Conservation (phyloP, 2,888 invertebrate genomes). For the Arrhopalites spinosus region DNA sequence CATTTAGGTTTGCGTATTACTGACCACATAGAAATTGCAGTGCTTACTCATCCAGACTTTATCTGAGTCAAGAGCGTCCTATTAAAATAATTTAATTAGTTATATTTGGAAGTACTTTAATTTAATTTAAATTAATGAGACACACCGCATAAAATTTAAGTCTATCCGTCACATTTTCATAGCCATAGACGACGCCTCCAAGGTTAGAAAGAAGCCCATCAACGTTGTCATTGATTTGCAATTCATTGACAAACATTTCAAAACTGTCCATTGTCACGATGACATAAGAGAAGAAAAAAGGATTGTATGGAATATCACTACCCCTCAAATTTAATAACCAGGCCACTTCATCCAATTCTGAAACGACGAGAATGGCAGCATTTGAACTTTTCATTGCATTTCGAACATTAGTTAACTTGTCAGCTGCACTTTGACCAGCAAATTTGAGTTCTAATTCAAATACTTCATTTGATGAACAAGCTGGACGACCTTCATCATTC, state of each 20-base stretch:
- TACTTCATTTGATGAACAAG: constrained; percentile 59
- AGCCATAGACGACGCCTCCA: background rate
- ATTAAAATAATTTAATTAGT: background rate
- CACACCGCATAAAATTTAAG: background rate
- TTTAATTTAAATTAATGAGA: background rate
- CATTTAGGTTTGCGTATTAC: constrained; percentile 60
- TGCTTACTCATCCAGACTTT: constrained; percentile 68
- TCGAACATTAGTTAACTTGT: constrained; percentile 72
- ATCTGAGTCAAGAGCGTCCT: constrained; percentile 20
- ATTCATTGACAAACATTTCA: constrained; percentile 71
- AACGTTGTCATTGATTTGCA: constrained; percentile 62
- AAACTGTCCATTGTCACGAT: constrained; percentile 62
- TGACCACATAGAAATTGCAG: constrained; percentile 66
- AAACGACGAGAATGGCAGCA: constrained; percentile 70
- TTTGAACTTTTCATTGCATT: constrained; percentile 70
- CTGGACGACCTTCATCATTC: constrained; percentile 53
- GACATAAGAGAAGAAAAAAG: constrained; percentile 76
- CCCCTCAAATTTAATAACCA: constrained; percentile 88
- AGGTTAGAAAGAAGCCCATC: constrained; percentile 57
- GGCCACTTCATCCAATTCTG: constrained; percentile 84
- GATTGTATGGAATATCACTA: constrained; percentile 85
- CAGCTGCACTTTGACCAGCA: constrained; percentile 51
- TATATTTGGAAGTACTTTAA: background rate
- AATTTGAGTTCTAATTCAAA: constrained; percentile 59
- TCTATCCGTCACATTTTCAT: background rate